These are phyloP conservation scores for Macaria notata DNA, from an alignment of 2,888 invertebrate species.

Conservation along the genomic window DNA sequence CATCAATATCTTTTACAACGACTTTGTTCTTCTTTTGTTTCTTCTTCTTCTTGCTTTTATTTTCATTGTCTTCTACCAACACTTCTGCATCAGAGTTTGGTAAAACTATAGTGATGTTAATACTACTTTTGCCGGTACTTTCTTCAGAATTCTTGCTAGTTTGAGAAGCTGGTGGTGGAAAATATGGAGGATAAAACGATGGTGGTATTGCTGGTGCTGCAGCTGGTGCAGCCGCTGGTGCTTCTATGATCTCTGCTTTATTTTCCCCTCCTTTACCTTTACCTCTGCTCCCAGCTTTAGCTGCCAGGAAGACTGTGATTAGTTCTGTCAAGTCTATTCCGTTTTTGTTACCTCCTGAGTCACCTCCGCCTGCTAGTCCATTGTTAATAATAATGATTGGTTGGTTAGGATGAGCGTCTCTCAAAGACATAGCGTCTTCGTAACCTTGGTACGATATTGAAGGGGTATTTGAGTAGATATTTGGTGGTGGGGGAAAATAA, in stretches of 20 bases:
- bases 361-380: conserved; percentile 3
- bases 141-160: background rate
- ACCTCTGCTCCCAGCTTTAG: background rate
- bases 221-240: background rate
- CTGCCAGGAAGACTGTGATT: background rate
- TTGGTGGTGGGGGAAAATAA: background rate
- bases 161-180: background rate
- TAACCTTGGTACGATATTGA: conserved; percentile 13
- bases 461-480: conserved; percentile 5
- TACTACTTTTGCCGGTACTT: conserved; percentile 1
- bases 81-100: conserved; percentile 9
- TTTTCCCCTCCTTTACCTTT: conserved; percentile 1
- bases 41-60: conserved; percentile 1
- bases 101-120: conserved; percentile 16
- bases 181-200: background rate
- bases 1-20: background rate
- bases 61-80: conserved; percentile 6
- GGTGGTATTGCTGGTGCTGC: background rate
- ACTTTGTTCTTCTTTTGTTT: conserved; percentile 5
- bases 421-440: conserved; percentile 11
- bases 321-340: background rate
- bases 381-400: conserved; percentile 27
- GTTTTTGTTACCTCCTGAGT: conserved; percentile 8
- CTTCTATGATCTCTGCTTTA: background rate
- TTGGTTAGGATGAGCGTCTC: conserved; percentile 15